Evolutionary conservation across 2,888 invertebrate genomes (phyloP), one percentile per base, ranked within the genome.

Genomic region (Eupeodes luniger): DNA sequence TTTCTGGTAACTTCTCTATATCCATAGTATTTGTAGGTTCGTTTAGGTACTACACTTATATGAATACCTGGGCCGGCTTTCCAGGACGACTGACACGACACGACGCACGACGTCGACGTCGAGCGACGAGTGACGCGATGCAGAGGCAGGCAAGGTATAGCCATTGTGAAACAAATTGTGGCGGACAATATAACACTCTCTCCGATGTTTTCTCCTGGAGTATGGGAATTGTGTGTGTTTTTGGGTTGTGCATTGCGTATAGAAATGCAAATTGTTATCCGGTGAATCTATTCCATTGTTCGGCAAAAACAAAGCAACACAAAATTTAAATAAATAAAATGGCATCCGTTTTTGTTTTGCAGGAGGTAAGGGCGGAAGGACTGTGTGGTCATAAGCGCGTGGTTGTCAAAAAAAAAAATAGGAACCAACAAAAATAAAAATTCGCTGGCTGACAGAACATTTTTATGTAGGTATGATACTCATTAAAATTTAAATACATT

Each of bases 231-330:
- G 11, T 67, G 69, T 75, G 75, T 70, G 34, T 62, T 19, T 53
- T 40, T 61, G 67, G 53, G 69, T 67, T 76, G 36, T 59, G 69
- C 55, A 62, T n/a, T 75, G 61, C 70, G 55, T 61, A 47, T 49
- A 72, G 57, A 72, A 72, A 57, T 84, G 55, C 49, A 75, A 72
- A 59, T 76, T 81, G 84, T 85, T 81, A 64, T 66, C 76, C 69
- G 64, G 62, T 81, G 61, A 40, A 69, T 69, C 53, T 55, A 19
- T 47, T 51, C 36, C 11, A 75, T 53, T 72, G 51, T 66, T 27
- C n/a, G 14, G 12, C 19, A 36, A 69, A 49, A 40, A 51, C 34
- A 51, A 75, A 76, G 16, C n/a, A 61, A 61, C 36, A 61, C 11
- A 64, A 64, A 64, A 64, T 7, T 44, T 12, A 64, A 47, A 64